Evolutionary conservation across 2,797 vertebrate species (phyloP).

Genomic region (Rhabdophis nuchalis): DNA sequence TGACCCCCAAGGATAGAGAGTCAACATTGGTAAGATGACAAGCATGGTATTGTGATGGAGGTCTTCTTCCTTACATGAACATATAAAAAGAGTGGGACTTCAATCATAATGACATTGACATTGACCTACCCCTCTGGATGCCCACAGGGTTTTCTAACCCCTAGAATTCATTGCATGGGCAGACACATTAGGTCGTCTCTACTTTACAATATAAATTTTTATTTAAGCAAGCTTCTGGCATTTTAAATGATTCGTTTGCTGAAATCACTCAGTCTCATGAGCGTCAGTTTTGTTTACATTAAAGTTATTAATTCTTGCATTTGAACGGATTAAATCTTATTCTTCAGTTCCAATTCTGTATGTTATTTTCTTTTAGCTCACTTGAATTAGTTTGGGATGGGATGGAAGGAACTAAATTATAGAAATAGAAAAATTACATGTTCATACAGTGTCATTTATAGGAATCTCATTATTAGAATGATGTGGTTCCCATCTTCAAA

Average conservation of each 20-base stretch:
- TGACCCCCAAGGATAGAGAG: not conserved
- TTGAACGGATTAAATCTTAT: not conserved
- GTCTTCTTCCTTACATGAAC: not conserved
- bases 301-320: not conserved
- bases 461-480: not conserved
- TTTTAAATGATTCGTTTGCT: not conserved
- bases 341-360: not conserved
- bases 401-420: not conserved
- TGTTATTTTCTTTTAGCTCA: not conserved
- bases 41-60: not conserved
- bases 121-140: not conserved
- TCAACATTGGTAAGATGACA: not conserved
- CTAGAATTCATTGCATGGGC: not conserved
- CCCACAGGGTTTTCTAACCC: not conserved
- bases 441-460: not conserved
- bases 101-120: not conserved
- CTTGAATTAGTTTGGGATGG: not conserved
- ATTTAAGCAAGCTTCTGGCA: not conserved
- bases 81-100: not conserved
- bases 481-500: no score
- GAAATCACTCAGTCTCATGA: not conserved
- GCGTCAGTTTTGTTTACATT: not conserved
- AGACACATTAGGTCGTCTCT: not conserved
- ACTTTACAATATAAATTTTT: not conserved
- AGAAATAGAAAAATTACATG: not conserved